A percentile compares a stretch with the other conserved stretches of the same genome.
These are phyloP conservation scores for Melanostoma scalare DNA, from an alignment of 2,888 invertebrate species.

Conservation along the genomic window DNA sequence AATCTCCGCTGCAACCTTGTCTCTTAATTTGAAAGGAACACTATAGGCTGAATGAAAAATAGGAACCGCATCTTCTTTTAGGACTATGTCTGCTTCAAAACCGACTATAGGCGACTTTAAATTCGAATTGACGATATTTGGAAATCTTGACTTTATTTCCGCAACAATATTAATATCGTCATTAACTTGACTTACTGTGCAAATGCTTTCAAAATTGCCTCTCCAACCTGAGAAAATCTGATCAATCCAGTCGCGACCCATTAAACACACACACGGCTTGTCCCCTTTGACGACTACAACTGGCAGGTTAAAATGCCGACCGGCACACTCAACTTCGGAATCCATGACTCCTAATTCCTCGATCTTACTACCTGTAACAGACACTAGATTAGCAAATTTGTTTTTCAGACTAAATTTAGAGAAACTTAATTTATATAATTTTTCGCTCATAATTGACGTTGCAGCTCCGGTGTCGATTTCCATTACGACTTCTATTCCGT, in stretches of 20 bases:
- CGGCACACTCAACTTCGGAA: slow-evolving; percentile 4
- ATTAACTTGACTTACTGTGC: not conserved
- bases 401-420: not conserved
- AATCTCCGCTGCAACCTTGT: slow-evolving; percentile 44
- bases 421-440: not conserved
- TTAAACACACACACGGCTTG: slow-evolving; percentile 11
- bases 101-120: slow-evolving; percentile 38
- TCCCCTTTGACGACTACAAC: slow-evolving; percentile 18
- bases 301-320: slow-evolving; percentile 1
- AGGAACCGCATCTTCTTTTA: slow-evolving; percentile 15
- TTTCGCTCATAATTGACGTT: not conserved
- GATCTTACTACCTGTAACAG: slow-evolving; percentile 23
- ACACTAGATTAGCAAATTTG: not conserved
- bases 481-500: not conserved
- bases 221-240: slow-evolving; percentile 6
- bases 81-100: slow-evolving; percentile 41
- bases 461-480: not conserved
- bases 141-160: slow-evolving; percentile 9
- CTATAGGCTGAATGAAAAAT: slow-evolving; percentile 56
- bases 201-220: slow-evolving; percentile 7
- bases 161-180: slow-evolving; percentile 14
- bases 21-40: slow-evolving; percentile 57
- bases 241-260: slow-evolving; percentile 13
- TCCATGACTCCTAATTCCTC: slow-evolving; percentile 20
- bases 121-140: slow-evolving; percentile 8